Evolutionary conservation across 2,888 invertebrate species (phyloP).

Genomic region (Chironomus tentans): DNA sequence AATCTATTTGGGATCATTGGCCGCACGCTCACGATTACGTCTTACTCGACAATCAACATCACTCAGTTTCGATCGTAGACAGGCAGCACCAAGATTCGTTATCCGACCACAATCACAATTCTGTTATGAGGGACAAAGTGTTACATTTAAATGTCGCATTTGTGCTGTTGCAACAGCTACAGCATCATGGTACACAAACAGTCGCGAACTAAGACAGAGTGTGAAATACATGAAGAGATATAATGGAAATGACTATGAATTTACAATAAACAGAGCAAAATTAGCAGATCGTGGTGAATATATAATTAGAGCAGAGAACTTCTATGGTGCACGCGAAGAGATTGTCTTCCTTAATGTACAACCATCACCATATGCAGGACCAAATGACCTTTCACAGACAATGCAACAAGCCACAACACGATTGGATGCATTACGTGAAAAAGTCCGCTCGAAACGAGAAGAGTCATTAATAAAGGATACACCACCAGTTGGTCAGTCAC

Average conservation of each 20-base stretch:
- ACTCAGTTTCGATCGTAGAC: conserved; percentile 74
- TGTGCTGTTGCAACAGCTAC: conserved; percentile 91
- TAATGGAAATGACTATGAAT: conserved; percentile 90
- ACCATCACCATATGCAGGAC: conserved; percentile 47
- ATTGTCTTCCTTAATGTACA: conserved; percentile 94
- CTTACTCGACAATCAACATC: not conserved
- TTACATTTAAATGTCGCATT: conserved; percentile 87
- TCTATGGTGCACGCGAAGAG: conserved; percentile 91
- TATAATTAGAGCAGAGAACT: conserved; percentile 92
- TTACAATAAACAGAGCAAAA: conserved; percentile 93
- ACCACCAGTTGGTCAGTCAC: conserved; percentile 46
- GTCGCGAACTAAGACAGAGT: conserved; percentile 86
- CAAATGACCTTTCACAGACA: conserved; percentile 45
- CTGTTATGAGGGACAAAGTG: conserved; percentile 95
- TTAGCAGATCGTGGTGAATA: conserved; percentile 95
- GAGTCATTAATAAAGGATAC: conserved; percentile 61
- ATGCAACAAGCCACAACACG: conserved; percentile 49
- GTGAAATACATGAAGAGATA: conserved; percentile 99
- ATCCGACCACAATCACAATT: conserved; percentile 93
- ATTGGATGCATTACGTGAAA: conserved; percentile 53
- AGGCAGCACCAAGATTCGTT: conserved; percentile 97
- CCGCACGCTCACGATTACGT: conserved; percentile 19
- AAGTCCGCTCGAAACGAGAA: conserved; percentile 67
- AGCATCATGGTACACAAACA: conserved; percentile 91
- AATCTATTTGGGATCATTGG: conserved; percentile 22